A percentile compares a stretch with the other conserved stretches of the same genome.
Evolutionary conservation across 2,113 vertebrate species (phyloP).

Genomic region (Cyanistes caeruleus): DNA sequence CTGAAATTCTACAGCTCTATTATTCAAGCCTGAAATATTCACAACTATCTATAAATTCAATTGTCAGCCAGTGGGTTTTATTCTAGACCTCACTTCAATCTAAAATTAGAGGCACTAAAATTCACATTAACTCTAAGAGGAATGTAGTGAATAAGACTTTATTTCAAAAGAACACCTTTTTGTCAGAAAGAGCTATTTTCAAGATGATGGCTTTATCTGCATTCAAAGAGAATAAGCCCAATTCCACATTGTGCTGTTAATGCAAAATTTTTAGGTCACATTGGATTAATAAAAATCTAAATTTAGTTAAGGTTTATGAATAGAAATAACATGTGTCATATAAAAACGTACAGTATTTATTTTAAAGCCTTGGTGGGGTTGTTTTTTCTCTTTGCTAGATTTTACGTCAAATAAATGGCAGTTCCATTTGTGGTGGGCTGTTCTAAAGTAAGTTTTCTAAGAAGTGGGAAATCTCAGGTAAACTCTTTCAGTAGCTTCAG

Average conservation of each 20-base stretch:
- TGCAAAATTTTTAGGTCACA: constrained; percentile 85
- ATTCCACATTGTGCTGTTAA: constrained; percentile 91
- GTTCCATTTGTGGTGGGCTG: not conserved
- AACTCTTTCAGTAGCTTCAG: not conserved
- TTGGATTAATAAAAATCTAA: constrained; percentile 82
- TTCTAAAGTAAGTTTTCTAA: not conserved
- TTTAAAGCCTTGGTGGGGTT: constrained; percentile 64
- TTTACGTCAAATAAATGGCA: constrained; percentile 34
- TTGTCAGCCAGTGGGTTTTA: constrained; percentile 91
- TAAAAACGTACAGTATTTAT: constrained; percentile 74
- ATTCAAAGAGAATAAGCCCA: constrained; percentile 83
- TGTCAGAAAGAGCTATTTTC: constrained; percentile 92
- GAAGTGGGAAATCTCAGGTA: not conserved
- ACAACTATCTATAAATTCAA: constrained; percentile 98
- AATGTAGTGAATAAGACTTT: constrained; percentile 89
- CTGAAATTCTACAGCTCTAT: constrained; percentile 91
- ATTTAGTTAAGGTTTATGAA: constrained; percentile 79
- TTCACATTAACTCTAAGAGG: constrained; percentile 91
- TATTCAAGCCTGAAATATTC: constrained; percentile 95
- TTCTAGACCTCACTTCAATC: constrained; percentile 89
- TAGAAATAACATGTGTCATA: constrained; percentile 76
- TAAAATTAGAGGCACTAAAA: constrained; percentile 96
- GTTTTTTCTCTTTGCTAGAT: constrained; percentile 58
- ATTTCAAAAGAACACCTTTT: constrained; percentile 93
- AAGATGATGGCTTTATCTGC: constrained; percentile 97